Evolutionary conservation across 2,888 invertebrate species (phyloP).

Genomic region (Pilophorus perplexus): DNA sequence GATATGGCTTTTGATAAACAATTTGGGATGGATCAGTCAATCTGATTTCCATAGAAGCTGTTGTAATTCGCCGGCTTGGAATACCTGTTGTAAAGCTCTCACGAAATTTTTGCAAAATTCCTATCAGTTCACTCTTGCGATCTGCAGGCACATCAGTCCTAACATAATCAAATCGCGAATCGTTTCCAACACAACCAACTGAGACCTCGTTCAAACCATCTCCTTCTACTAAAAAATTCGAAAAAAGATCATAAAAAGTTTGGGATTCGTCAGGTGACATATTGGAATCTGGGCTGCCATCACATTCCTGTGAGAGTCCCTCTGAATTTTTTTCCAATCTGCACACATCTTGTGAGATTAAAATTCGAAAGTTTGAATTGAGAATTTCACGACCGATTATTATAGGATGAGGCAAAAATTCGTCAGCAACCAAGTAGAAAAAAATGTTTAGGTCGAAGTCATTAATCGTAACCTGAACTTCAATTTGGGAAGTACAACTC

Average conservation of each 20-base stretch:
- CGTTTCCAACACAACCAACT: neutral
- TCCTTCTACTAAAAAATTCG: neutral
- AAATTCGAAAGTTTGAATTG: no score
- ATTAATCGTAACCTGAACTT: no score
- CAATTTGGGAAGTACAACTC: no score
- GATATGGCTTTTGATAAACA: slow-evolving; percentile 23
- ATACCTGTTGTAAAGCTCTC: neutral
- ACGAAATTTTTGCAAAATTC: neutral
- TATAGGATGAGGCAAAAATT: neutral
- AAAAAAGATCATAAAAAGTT: slow-evolving; percentile 9
- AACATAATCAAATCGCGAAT: neutral
- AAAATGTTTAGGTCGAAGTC: neutral
- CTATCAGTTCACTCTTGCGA: neutral
- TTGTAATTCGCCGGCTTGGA: neutral
- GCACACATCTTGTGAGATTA: no score
- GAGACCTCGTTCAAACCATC: no score
- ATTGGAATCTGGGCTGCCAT: no score
- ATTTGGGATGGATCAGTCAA: no score
- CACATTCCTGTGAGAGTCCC: no score
- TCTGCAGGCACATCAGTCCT: neutral
- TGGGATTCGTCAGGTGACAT: neutral
- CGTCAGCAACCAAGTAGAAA: neutral
- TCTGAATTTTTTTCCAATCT: no score
- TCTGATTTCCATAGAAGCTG: neutral
- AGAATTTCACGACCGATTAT: slow-evolving; percentile 14